Percentiles rank a stretch among this genome's conserved stretches.
Conservation (phyloP, 2,113 vertebrate species). For the Pampusana beccarii region DNA sequence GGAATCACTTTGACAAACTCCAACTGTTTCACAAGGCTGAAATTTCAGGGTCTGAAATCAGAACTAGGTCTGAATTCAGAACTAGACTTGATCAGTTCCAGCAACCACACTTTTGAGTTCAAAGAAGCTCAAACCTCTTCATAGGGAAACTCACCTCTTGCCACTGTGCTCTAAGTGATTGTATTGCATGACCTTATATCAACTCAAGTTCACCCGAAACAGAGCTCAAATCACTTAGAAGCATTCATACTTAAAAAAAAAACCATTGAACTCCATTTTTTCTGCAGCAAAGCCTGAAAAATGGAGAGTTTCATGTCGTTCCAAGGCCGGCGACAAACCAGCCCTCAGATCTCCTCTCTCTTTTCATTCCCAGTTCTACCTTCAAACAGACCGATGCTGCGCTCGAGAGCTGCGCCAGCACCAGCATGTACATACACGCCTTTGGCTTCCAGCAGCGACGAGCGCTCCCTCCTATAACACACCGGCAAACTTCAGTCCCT, state of each 20-base stretch:
- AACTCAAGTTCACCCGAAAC: neutral
- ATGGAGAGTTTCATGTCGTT: neutral
- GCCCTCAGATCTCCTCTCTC: neutral
- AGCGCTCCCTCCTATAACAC: neutral
- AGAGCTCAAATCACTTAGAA: neutral
- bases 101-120: neutral
- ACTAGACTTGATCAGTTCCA: neutral
- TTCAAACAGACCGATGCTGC: neutral
- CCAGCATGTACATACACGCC: no score
- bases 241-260: neutral
- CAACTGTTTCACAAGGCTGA: neutral
- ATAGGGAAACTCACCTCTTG: neutral
- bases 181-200: neutral
- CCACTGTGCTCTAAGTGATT: neutral
- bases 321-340: neutral
- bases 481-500: neutral
- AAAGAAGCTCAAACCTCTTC: neutral
- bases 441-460: neutral
- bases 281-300: neutral
- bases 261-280: neutral
- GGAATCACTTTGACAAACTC: neutral
- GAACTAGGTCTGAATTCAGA: neutral
- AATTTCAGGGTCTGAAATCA: neutral
- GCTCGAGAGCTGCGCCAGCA: neutral
- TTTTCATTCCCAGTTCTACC: neutral